Evolutionary conservation across 2,888 invertebrate species (phyloP).

Genomic region (Pheosia gnoma): DNA sequence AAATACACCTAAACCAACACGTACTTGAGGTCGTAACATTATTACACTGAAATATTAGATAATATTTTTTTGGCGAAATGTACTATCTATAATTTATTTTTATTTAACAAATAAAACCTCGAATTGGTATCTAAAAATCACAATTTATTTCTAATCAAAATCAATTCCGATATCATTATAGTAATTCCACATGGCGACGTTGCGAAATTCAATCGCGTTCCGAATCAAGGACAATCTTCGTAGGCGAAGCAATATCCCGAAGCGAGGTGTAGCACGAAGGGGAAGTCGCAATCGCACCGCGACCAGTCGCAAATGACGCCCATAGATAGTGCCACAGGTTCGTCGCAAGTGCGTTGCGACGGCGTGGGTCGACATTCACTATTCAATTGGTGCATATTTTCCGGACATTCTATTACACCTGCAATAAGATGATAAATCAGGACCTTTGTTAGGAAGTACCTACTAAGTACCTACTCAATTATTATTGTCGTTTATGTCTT

Average conservation of each 20-base stretch:
- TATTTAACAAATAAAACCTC: neutral
- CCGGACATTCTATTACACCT: slow-evolving; percentile 70
- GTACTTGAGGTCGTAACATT: too few relatives aligned
- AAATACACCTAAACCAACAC: too few relatives aligned
- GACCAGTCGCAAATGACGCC: slow-evolving; percentile 74
- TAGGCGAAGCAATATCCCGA: slow-evolving; percentile 74
- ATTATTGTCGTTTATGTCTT: too few relatives aligned
- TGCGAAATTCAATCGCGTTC: neutral
- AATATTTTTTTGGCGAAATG: too few relatives aligned
- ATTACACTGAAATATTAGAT: too few relatives aligned
- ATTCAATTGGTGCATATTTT: slow-evolving; percentile 69
- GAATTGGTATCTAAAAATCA: slow-evolving; percentile 10
- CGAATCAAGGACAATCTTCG: slow-evolving; percentile 67
- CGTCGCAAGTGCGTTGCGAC: slow-evolving; percentile 73
- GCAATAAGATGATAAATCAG: slow-evolving; percentile 22
- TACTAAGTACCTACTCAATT: too few relatives aligned
- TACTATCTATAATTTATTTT: neutral
- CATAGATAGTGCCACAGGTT: slow-evolving; percentile 69
- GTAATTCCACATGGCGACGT: slow-evolving; percentile 5
- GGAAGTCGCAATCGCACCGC: slow-evolving; percentile 76
- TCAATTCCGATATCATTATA: slow-evolving; percentile 19
- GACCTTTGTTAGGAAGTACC: too few relatives aligned
- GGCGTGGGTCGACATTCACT: slow-evolving; percentile 72
- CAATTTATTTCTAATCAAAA: slow-evolving; percentile 36
- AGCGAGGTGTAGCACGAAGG: slow-evolving; percentile 65